A percentile compares a stretch with the other conserved stretches of the same genome.
phyloP scores from a whole-genome alignment of 1,140 invertebrate genomes.

The Drosophila grimshawi region DNA sequence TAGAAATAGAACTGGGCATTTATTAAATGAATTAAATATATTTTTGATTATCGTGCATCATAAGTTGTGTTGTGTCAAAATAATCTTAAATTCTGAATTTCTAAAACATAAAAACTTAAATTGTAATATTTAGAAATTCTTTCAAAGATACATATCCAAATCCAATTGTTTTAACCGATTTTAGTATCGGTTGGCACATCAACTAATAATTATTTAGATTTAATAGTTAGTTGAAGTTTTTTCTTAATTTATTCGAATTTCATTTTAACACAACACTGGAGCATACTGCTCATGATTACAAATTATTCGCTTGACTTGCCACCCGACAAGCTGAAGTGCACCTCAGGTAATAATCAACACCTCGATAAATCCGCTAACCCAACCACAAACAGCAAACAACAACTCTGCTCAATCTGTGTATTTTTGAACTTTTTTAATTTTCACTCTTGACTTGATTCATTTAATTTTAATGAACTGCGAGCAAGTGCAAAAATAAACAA shows the following conservation, averaged over 20 bases:
- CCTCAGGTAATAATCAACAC: slow-evolving; percentile 47
- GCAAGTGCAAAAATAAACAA: slow-evolving; percentile 1
- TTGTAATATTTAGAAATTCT: no score
- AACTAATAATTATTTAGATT: no score
- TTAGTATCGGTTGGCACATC: no score
- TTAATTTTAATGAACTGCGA: slow-evolving; percentile 55
- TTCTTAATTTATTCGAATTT: not conserved
- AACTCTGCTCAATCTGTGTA: not conserved
- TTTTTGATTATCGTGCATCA: no score
- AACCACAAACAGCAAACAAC: slow-evolving; percentile 39
- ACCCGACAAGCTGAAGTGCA: slow-evolving; percentile 1
- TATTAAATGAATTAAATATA: no score
- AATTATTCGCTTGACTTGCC: slow-evolving; percentile 45
- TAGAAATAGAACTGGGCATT: no score
- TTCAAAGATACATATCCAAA: no score
- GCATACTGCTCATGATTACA: slow-evolving; percentile 15
- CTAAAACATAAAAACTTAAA: no score
- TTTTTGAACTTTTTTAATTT: slow-evolving; percentile 17
- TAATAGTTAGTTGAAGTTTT: not conserved
- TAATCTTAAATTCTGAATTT: no score
- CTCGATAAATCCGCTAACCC: slow-evolving; percentile 12
- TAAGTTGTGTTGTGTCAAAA: no score
- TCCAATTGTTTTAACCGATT: no score
- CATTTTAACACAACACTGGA: not conserved
- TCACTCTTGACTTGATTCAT: slow-evolving; percentile 46